Evolutionary conservation across 2,888 invertebrate genomes (phyloP), one percentile per base, ranked within the genome.

Genomic region (Drosophila histrio): DNA sequence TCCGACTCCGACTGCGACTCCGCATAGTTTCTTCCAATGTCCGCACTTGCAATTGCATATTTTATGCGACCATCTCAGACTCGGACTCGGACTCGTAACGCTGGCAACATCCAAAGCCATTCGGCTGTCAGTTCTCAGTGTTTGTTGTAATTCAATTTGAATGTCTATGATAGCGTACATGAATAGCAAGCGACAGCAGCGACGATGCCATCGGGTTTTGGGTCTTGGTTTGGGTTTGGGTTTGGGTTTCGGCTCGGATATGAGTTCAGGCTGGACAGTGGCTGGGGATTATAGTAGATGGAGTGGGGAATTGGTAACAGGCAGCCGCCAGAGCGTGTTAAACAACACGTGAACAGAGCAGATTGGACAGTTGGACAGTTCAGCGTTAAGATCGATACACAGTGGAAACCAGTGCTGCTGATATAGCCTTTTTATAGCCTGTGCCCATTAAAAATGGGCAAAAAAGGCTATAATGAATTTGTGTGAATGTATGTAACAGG

Each of bases 41-140:
- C 74, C 54, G 85, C 81, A 81, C 82, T 81, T 81, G 84, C 79
- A 77, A 72, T 69, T 75, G 77, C 62, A 72, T 74, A 66, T 66
- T 73, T 76, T 66, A 73, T 75, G 52, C 39, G 47, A 28, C 15
- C 72, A 60, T 41, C 65, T 71, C 22, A 15, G 21, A 6, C 5
- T 47, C 2, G 5, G 6, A 30, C 8, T 30, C n/a, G 30, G 30
- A 30, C 28, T n/a, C 34, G 49, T 32, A 41, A 43, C 50, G 24
- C 39, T 50, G 39, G 26, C 63, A 46, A 54, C 49, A 57, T 59
- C 63, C 50, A 52, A 63, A 61, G 47, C 74, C 67, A 74, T 63
- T 61, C 64, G 59, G 28, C 69, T 66, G 82, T 67, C 81, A 70
- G 41, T 47, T 19, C 43, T 36, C 38, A 52, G 63, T 71, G 71